A percentile compares a stretch with the other conserved stretches of the same genome.
phyloP scores from a whole-genome alignment of 2,113 vertebrate species.

The Dipodomys merriami region DNA sequence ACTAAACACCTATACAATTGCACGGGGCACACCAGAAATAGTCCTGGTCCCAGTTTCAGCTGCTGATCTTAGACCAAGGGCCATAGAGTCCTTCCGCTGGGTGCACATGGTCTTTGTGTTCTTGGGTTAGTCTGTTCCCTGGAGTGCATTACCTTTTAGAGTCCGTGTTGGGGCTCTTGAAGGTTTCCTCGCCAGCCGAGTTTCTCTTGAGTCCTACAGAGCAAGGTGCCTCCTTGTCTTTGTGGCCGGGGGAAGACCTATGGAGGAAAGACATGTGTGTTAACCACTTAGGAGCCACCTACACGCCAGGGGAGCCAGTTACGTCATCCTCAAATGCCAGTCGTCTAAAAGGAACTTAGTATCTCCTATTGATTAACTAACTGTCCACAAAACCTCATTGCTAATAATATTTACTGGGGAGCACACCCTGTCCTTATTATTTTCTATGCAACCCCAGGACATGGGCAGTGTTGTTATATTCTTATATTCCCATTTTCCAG shows the following conservation, averaged over 20 bases:
- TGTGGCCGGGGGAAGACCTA: conserved; percentile 35
- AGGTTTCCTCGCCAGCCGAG: conserved; percentile 3
- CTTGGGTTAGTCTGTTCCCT: background rate
- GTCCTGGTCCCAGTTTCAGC: background rate
- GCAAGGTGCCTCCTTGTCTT: background rate
- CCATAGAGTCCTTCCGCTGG: background rate
- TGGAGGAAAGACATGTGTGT: background rate
- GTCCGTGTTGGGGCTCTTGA: background rate
- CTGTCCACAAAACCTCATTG: background rate
- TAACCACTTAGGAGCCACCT: background rate
- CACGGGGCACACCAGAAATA: background rate
- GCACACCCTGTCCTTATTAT: background rate
- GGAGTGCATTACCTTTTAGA: conserved; percentile 59
- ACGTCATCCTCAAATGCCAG: conserved; percentile 1
- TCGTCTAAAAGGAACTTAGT: background rate
- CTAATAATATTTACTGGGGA: background rate
- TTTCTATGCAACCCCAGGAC: background rate
- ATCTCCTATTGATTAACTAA: background rate
- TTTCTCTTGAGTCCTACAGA: conserved; percentile 46
- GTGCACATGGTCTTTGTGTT: background rate
- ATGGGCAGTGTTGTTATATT: background rate
- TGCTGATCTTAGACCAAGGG: background rate
- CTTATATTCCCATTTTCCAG: background rate
- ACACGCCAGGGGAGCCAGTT: background rate
- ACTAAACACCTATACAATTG: no score